A percentile compares a stretch with the other conserved stretches of the same genome.
Conservation (phyloP, 2,797 vertebrate species). For the Helicolenus hilgendorfi region DNA sequence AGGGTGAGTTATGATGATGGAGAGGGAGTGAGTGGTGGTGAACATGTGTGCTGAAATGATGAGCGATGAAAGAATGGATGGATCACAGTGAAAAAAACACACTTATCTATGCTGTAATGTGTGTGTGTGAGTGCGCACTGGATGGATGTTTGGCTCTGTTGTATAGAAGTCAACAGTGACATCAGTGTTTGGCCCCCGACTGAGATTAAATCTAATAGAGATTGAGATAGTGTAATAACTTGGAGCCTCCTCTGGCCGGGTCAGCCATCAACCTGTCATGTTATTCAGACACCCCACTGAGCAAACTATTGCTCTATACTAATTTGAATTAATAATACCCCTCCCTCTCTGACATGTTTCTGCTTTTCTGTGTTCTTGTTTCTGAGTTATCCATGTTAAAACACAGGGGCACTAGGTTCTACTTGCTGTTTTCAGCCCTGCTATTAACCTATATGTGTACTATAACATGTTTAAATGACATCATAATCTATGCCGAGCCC, state of each 20-base stretch:
- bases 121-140: conserved; percentile 19
- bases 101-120: not conserved
- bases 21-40: conserved; percentile 31
- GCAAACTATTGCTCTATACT: not conserved
- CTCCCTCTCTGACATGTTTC: not conserved
- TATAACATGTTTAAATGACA: not conserved
- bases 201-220: conserved; percentile 72
- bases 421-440: not conserved
- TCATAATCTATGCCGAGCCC: not conserved
- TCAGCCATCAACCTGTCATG: conserved; percentile 66
- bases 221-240: conserved; percentile 63
- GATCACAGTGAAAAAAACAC: conserved; percentile 18
- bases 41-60: conserved; percentile 39
- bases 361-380: not conserved
- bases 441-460: not conserved
- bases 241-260: conserved; percentile 12
- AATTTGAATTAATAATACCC: conserved; percentile 16
- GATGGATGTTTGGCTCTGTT: conserved; percentile 31
- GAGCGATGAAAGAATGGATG: conserved; percentile 39
- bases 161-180: conserved; percentile 71
- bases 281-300: conserved; percentile 46
- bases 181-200: conserved; percentile 66
- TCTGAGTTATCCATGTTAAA: not conserved
- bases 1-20: conserved; percentile 46
- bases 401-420: not conserved